Evolutionary conservation across 2,888 invertebrate genomes (phyloP).

Genomic region (Tachina fera): DNA sequence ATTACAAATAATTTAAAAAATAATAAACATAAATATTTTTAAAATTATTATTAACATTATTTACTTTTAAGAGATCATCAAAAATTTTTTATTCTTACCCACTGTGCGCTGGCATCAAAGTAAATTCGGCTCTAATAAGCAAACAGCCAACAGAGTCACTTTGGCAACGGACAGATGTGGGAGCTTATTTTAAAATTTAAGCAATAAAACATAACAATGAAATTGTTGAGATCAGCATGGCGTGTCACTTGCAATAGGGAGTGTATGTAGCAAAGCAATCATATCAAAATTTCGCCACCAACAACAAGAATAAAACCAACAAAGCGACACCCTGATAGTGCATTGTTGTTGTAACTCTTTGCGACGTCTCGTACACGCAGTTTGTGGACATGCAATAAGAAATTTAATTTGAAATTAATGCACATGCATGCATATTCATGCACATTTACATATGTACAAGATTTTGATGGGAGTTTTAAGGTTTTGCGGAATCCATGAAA

Average conservation of each 20-base stretch:
- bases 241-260: constrained; percentile 48
- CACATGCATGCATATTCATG: background rate
- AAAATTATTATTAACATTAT: too few relatives aligned
- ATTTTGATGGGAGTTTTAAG: background rate
- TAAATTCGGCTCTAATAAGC: background rate
- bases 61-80: background rate
- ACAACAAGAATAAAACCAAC: constrained; percentile 2
- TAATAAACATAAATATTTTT: too few relatives aligned
- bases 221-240: constrained; percentile 56
- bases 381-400: constrained; percentile 2
- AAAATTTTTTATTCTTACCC: background rate
- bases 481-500: background rate
- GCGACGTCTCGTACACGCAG: background rate
- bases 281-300: constrained; percentile 43
- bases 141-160: constrained; percentile 10
- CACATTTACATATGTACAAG: background rate
- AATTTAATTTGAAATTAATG: constrained; percentile 42
- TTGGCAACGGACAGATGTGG: background rate
- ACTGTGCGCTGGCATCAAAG: background rate
- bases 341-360: constrained; percentile 4
- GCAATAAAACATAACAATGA: constrained; percentile 38
- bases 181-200: constrained; percentile 1
- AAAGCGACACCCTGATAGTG: background rate
- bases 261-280: constrained; percentile 14
- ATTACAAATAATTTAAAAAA: too few relatives aligned